Conservation (phyloP, 2,797 vertebrate species). For the Leucoraja ocellata region DNA sequence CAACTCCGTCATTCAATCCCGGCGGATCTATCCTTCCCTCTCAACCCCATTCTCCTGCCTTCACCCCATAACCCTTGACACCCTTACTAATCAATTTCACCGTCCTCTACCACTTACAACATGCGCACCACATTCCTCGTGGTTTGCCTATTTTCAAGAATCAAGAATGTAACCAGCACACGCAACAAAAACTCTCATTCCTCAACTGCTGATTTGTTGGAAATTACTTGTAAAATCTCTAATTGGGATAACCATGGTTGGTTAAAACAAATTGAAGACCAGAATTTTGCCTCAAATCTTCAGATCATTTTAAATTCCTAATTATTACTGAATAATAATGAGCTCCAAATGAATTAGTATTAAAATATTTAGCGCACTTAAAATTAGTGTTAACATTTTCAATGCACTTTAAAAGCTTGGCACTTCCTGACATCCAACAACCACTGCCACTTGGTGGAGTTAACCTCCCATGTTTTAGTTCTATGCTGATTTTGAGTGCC, state of each 20-base stretch:
- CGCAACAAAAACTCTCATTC: too few species aligned
- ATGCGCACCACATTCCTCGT: too few species aligned
- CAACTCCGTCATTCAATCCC: too few species aligned
- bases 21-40: too few species aligned
- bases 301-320: background rate
- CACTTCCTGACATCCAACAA: background rate
- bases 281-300: background rate
- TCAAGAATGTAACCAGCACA: too few species aligned
- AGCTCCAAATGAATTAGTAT: background rate
- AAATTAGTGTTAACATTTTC: background rate
- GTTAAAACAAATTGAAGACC: background rate
- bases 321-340: background rate
- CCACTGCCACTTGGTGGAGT: background rate
- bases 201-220: background rate
- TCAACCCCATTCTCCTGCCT: too few species aligned
- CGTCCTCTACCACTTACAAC: too few species aligned
- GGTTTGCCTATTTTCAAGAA: too few species aligned
- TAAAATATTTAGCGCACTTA: background rate
- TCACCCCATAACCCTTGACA: too few species aligned
- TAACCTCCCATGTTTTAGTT: background rate
- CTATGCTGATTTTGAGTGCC: background rate
- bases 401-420: background rate
- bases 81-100: too few species aligned
- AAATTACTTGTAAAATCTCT: background rate
- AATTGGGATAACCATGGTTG: background rate